These are phyloP conservation scores for Apogon hyalosoma DNA, from an alignment of 2,797 vertebrate species.

Conservation along the genomic window DNA sequence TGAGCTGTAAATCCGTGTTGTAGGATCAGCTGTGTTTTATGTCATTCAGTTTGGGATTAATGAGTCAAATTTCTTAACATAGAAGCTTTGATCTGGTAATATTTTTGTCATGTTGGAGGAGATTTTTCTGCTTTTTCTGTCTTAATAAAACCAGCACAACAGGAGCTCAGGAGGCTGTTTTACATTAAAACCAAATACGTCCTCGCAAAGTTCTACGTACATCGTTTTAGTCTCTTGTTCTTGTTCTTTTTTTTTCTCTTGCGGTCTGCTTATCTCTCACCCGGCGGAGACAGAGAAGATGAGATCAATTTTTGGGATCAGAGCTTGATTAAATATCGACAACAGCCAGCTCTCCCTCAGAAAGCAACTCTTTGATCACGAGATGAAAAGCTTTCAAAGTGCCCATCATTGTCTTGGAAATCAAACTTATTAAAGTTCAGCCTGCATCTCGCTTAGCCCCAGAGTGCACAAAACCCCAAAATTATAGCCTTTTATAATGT, in stretches of 20 bases:
- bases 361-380: conserved; percentile 56
- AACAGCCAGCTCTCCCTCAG: conserved; percentile 31
- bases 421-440: conserved; percentile 45
- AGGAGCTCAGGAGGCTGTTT: conserved; percentile 25
- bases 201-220: not conserved
- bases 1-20: not conserved
- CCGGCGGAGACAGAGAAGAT: conserved; percentile 42
- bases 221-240: conserved; percentile 1
- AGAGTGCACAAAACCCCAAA: conserved; percentile 18
- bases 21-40: not conserved
- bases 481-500: conserved; percentile 27
- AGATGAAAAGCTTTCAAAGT: conserved; percentile 59
- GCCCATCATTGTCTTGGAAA: conserved; percentile 57
- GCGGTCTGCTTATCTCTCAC: conserved; percentile 50
- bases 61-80: conserved; percentile 5
- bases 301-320: conserved; percentile 62
- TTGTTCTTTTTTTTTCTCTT: not conserved
- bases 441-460: not conserved
- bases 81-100: conserved; percentile 11
- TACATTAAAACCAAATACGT: conserved; percentile 32
- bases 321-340: conserved; percentile 72
- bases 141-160: conserved; percentile 9
- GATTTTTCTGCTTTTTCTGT: conserved; percentile 13
- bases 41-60: conserved; percentile 7
- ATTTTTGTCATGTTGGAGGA: not conserved